Percentiles rank a stretch among this genome's conserved stretches.
Conservation (phyloP, 2,797 vertebrate species). For the Mastacembelus armatus region DNA sequence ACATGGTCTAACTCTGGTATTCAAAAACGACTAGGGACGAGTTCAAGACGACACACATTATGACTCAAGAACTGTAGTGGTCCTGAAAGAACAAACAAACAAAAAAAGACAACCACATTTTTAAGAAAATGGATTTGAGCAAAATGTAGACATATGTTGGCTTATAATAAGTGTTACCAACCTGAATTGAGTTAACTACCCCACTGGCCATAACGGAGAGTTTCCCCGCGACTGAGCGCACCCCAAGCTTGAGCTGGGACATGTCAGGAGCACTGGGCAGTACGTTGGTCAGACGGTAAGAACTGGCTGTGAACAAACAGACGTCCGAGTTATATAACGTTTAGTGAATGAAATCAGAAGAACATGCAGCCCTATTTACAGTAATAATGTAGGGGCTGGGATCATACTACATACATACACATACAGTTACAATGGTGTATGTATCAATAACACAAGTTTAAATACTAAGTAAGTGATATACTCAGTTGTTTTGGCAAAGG, state of each 20-base stretch:
- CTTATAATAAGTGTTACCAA: conserved; percentile 51
- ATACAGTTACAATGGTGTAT: background rate
- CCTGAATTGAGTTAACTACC: conserved; percentile 95
- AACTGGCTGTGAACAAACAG: conserved; percentile 82
- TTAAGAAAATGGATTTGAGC: background rate
- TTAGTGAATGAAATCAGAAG: no score
- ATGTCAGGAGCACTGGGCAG: conserved; percentile 93
- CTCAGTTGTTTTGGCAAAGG: background rate
- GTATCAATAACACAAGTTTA: background rate
- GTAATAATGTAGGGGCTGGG: no score
- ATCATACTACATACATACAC: no score
- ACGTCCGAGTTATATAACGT: no score
- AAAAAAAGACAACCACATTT: background rate
- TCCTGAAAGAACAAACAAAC: conserved; percentile 71
- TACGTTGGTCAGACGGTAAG: conserved; percentile 88
- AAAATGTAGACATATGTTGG: background rate
- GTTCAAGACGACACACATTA: background rate
- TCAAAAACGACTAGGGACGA: no score
- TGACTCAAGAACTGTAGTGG: conserved; percentile 81
- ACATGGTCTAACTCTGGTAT: conserved; percentile 2
- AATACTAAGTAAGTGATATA: background rate
- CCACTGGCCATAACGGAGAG: conserved; percentile 96
- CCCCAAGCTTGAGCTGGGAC: conserved; percentile 93
- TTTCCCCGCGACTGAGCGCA: conserved; percentile 92
- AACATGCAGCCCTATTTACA: no score